A percentile compares a stretch with the other conserved stretches of the same genome.
Evolutionary conservation across 2,888 invertebrate species (phyloP).

Genomic region (Drosophila prostipennis): DNA sequence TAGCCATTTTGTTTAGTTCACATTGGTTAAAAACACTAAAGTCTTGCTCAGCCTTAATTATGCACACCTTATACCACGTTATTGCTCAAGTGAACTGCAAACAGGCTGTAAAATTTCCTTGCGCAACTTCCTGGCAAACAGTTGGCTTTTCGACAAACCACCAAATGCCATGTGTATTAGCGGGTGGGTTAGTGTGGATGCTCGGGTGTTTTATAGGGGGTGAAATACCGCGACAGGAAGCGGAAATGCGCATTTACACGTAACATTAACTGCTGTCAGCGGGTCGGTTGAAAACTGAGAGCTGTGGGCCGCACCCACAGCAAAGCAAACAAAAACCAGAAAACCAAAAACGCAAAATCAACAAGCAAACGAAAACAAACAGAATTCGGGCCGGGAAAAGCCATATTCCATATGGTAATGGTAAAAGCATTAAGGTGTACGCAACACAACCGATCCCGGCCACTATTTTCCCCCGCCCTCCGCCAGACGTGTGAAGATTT

Average conservation of each 20-base stretch:
- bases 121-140: slow-evolving; percentile 72
- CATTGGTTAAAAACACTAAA: background rate
- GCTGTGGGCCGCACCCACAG: slow-evolving; percentile 31
- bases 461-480: slow-evolving; percentile 1
- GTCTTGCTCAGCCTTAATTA: slow-evolving; percentile 34
- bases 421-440: slow-evolving; percentile 75
- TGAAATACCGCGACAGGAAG: slow-evolving; percentile 60
- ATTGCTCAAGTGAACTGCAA: slow-evolving; percentile 51
- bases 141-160: slow-evolving; percentile 73
- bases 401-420: slow-evolving; percentile 69
- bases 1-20: background rate
- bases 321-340: slow-evolving; percentile 67
- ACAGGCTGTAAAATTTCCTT: slow-evolving; percentile 61
- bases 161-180: slow-evolving; percentile 45
- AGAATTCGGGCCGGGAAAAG: slow-evolving; percentile 22
- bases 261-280: slow-evolving; percentile 75
- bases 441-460: slow-evolving; percentile 34
- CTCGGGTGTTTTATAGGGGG: slow-evolving; percentile 9
- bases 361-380: slow-evolving; percentile 63
- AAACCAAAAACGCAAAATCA: slow-evolving; percentile 73
- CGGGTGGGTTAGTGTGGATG: background rate
- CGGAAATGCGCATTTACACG: slow-evolving; percentile 81
- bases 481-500: slow-evolving; percentile 60
- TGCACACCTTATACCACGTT: background rate
- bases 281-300: slow-evolving; percentile 33